Percentiles rank a stretch among this genome's conserved stretches.
These are phyloP conservation scores for Drosophila persimilis DNA, from an alignment of 1,140 invertebrate genomes.

Conservation along the genomic window DNA sequence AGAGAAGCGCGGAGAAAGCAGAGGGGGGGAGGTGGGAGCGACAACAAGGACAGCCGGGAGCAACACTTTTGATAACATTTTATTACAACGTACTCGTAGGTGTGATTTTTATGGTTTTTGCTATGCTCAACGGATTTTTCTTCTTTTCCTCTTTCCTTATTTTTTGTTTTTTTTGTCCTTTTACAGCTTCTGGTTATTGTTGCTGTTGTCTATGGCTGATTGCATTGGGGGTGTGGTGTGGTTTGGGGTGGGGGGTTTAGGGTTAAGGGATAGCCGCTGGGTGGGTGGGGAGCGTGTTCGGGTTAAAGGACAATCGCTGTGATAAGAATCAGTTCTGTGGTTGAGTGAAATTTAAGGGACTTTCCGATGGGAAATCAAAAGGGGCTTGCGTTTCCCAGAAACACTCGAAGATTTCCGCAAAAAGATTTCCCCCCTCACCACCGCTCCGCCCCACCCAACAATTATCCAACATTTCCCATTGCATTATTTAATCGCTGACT, in stretches of 20 bases:
- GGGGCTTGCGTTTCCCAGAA: not conserved
- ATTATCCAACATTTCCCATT: not conserved
- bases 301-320: constrained; percentile 36
- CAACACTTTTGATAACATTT: constrained; percentile 82
- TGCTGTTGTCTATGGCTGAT: constrained; percentile 72
- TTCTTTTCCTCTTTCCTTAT: constrained; percentile 13
- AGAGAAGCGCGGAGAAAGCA: constrained; percentile 1
- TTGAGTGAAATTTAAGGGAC: constrained; percentile 51
- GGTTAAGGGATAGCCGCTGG: constrained; percentile 32
- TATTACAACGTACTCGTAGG: constrained; percentile 81
- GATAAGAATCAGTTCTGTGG: constrained; percentile 42
- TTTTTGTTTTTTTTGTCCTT: constrained; percentile 15
- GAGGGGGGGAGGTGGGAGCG: constrained; percentile 4
- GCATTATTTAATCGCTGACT: constrained; percentile 12
- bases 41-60: constrained; percentile 53
- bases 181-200: constrained; percentile 34
- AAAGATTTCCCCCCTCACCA: not conserved
- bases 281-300: constrained; percentile 3
- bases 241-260: not conserved
- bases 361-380: constrained; percentile 4
- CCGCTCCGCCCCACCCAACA: not conserved
- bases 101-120: constrained; percentile 80
- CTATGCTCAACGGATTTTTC: constrained; percentile 75
- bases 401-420: no score
- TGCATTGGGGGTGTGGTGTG: constrained; percentile 25